Evolutionary conservation across 23 tunicate genomes (phyloP).

Genomic region (Trididemnum clinides): DNA sequence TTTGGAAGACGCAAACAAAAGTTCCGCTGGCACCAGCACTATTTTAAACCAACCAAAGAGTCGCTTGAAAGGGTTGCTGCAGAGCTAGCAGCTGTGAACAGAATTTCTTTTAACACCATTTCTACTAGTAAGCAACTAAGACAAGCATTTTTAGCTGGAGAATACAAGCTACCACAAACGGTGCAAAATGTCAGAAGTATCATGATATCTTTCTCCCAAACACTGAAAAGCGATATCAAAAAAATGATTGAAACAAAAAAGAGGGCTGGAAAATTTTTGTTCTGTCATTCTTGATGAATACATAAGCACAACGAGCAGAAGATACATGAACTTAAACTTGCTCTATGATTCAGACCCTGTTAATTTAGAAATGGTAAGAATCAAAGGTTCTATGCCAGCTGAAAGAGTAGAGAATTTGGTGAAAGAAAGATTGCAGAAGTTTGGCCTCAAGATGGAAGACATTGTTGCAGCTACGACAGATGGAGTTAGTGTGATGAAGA

Average conservation of each 20-base stretch:
- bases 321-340: slow-evolving; percentile 57
- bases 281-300: slow-evolving; percentile 62
- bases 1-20: neutral
- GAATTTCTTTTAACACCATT: slow-evolving; percentile 53
- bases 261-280: slow-evolving; percentile 33
- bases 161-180: slow-evolving; percentile 66
- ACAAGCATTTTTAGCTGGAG: slow-evolving; percentile 57
- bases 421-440: slow-evolving; percentile 61
- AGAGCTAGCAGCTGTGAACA: slow-evolving; percentile 61
- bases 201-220: slow-evolving; percentile 48
- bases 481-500: slow-evolving; percentile 74
- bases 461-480: slow-evolving; percentile 76
- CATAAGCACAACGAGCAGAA: slow-evolving; percentile 50
- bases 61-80: slow-evolving; percentile 63
- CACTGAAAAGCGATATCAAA: slow-evolving; percentile 53
- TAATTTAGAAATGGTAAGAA: slow-evolving; percentile 57
- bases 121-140: slow-evolving; percentile 58
- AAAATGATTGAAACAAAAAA: slow-evolving; percentile 48
- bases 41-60: slow-evolving; percentile 51
- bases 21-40: neutral
- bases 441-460: slow-evolving; percentile 48
- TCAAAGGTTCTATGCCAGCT: slow-evolving; percentile 27
- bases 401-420: slow-evolving; percentile 64
- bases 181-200: slow-evolving; percentile 61
- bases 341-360: slow-evolving; percentile 47